phyloP scores from a whole-genome alignment of 2,113 vertebrate genomes.

The Apistogramma diplotaenia region DNA sequence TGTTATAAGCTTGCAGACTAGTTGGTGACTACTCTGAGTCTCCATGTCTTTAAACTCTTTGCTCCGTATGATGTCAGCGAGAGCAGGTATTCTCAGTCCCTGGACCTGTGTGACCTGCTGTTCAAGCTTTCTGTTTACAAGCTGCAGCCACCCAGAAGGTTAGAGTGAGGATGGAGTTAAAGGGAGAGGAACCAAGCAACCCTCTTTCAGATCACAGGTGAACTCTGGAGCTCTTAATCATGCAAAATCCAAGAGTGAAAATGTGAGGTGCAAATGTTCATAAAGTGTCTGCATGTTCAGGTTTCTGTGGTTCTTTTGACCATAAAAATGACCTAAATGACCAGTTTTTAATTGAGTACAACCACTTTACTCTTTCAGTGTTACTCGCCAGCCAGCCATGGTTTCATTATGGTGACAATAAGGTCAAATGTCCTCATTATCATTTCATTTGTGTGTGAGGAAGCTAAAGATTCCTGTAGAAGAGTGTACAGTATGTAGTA shows the following conservation, averaged over 20 bases:
- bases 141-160: neutral
- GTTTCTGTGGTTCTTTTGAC: neutral
- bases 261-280: neutral
- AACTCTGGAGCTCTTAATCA: neutral
- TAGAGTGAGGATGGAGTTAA: neutral
- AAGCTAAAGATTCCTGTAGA: neutral
- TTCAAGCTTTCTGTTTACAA: neutral
- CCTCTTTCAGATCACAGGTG: neutral
- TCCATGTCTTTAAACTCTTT: neutral
- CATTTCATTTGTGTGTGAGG: neutral
- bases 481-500: neutral
- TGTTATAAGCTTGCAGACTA: neutral
- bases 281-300: neutral
- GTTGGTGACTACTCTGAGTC: neutral
- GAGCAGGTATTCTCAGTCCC: neutral
- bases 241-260: neutral
- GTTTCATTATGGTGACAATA: neutral
- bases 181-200: neutral
- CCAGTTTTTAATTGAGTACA: neutral
- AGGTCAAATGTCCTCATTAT: neutral
- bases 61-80: neutral
- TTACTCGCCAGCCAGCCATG: neutral
- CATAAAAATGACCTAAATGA: neutral
- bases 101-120: neutral
- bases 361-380: neutral